A percentile compares a stretch with the other conserved stretches of the same genome.
Evolutionary conservation across 2,797 vertebrate species (phyloP).

Genomic region (Coendou prehensilis): DNA sequence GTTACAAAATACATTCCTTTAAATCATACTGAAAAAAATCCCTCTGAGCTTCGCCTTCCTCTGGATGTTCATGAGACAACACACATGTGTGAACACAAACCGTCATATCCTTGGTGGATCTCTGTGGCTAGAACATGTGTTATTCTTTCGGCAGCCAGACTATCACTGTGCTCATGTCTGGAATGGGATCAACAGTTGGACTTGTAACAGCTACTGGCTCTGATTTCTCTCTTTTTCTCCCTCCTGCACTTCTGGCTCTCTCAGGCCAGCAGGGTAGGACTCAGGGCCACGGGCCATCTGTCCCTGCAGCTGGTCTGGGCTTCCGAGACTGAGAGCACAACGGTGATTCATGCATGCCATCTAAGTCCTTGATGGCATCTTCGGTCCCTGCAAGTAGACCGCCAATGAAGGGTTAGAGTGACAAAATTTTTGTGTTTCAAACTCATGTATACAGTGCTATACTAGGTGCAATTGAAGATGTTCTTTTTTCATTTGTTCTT

Average conservation of each 20-base stretch:
- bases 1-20: slow-evolving; percentile 36
- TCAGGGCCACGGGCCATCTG: slow-evolving; percentile 67
- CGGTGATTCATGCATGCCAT: slow-evolving; percentile 8
- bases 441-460: background rate
- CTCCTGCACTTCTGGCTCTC: slow-evolving; percentile 32
- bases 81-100: slow-evolving; percentile 1
- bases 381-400: slow-evolving; percentile 58
- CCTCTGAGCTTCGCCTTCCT: background rate
- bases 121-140: slow-evolving; percentile 14
- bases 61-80: slow-evolving; percentile 16
- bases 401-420: background rate
- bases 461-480: background rate
- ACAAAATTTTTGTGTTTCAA: slow-evolving; percentile 52
- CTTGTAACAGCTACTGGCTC: slow-evolving; percentile 56
- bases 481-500: slow-evolving; percentile 57
- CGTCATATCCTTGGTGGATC: background rate
- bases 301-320: slow-evolving; percentile 63
- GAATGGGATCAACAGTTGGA: slow-evolving; percentile 68
- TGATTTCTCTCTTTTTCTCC: background rate
- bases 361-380: slow-evolving; percentile 73
- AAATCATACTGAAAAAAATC: slow-evolving; percentile 31
- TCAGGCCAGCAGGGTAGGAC: slow-evolving; percentile 33
- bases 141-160: slow-evolving; percentile 41
- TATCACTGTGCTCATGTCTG: slow-evolving; percentile 42
- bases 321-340: slow-evolving; percentile 63